Percentiles rank a stretch among this genome's conserved stretches.
Evolutionary conservation across 2,113 vertebrate genomes (phyloP).

Genomic region (Melanerpes formicivorus): DNA sequence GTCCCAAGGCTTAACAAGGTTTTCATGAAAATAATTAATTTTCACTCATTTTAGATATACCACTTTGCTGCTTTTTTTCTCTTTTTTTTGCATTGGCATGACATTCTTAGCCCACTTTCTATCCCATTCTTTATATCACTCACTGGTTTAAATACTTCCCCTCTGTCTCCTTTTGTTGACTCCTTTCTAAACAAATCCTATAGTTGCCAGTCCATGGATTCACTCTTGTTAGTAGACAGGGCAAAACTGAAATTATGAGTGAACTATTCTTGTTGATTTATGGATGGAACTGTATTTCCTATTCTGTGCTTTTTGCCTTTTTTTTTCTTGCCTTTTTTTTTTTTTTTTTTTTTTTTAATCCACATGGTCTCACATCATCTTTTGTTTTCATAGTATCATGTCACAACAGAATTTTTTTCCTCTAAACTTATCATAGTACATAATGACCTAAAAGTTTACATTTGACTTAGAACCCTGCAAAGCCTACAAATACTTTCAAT

Average conservation of each 20-base stretch:
- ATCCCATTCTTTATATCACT: not conserved
- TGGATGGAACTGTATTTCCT: not conserved
- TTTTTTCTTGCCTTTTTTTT: not conserved
- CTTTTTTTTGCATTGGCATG: not conserved
- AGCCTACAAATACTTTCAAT: not conserved
- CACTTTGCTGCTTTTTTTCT: not conserved
- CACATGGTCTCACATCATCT: not conserved
- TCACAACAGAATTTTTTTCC: not conserved
- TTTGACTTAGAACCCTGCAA: slow-evolving; percentile 26
- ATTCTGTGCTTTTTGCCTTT: not conserved
- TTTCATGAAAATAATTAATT: slow-evolving; percentile 40
- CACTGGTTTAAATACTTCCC: slow-evolving; percentile 1
- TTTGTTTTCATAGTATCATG: not conserved
- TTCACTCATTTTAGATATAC: not conserved
- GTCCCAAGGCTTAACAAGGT: slow-evolving; percentile 16
- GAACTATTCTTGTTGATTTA: not conserved
- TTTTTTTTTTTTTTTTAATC: not conserved
- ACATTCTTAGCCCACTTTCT: not conserved
- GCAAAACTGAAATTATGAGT: not conserved
- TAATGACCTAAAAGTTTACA: not conserved
- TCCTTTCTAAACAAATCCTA: slow-evolving; percentile 13
- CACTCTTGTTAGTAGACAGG: not conserved
- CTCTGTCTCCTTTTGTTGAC: not conserved
- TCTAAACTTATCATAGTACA: not conserved
- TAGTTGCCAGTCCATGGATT: not conserved